Evolutionary conservation across 2,113 vertebrate species (phyloP), one percentile per base, ranked within the genome.

Genomic region (Odocoileus virginianus): DNA sequence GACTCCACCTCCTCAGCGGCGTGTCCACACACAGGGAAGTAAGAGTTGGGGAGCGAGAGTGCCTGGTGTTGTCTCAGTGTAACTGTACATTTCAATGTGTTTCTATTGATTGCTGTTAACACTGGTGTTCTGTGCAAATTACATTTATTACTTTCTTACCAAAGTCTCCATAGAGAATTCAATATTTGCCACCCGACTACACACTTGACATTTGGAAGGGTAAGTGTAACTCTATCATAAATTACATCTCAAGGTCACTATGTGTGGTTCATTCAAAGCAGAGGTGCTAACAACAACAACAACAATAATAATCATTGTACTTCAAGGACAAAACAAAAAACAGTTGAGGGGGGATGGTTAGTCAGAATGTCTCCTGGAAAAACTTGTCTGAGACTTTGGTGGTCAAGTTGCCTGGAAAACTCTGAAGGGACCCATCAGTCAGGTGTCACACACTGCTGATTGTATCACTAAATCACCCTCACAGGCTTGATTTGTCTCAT

Each of bases 391-490:
- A 82, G 57, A 96, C 97, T 97, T 97, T 97, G 98, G 97, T 98
- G 98, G 98, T 98, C 98, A 98, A 99, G 98, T 98, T 98, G 98
- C 98, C 96, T 98, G 98, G 97, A 97, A 98, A n/a, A 87, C 97
- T 97, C 88, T 97, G 96, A 99, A 98, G 94, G 64, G 97, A 98
- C 71, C 83, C 95, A 99, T 99, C 98, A 98, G 97, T 99, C 98
- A 99, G 88, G 95, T 98, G 96, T 98, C 99, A 99, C 98, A 98
- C 52, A 43, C 91, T 98, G 96, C 93, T 99, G 98, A 99, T 99
- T 99, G 97, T 97, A 98, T 97, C 95, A 98, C 99, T 99, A 99
- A 99, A 99, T 99, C 99, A 98, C 96, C 64, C 92, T 55, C 86
- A 92, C 97, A 92, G 97, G 95, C 95, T 98, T 98, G 98, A 99